These are phyloP conservation scores for Halocaridina rubra DNA, from an alignment of 2,888 invertebrate genomes.

Conservation along the genomic window DNA sequence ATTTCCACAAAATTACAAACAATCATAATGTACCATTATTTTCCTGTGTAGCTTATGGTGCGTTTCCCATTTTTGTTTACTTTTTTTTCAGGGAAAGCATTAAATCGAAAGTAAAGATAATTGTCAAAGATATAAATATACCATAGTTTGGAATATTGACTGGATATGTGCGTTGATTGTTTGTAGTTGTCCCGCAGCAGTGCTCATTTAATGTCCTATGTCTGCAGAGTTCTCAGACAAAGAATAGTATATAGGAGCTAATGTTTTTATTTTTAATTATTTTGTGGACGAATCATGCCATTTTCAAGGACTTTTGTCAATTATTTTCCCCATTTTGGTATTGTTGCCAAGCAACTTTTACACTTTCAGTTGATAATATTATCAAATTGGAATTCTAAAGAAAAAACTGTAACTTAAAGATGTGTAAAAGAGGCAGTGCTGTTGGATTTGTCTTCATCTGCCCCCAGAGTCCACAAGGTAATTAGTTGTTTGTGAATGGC, in stretches of 20 bases:
- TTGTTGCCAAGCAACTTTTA: constrained; percentile 22
- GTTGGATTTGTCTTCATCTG: constrained; percentile 48
- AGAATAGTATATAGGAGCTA: constrained; percentile 56
- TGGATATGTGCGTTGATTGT: constrained; percentile 54
- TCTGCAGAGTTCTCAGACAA: constrained; percentile 43
- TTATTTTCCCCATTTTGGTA: constrained; percentile 22
- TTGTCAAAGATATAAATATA: no score
- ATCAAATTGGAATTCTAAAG: constrained; percentile 37
- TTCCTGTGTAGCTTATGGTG: no score
- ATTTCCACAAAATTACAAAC: constrained; percentile 59
- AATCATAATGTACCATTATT: constrained; percentile 41
- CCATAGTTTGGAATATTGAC: no score
- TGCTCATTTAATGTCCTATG: constrained; percentile 62
- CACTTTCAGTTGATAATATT: constrained; percentile 44
- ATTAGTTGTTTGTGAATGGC: constrained; percentile 56
- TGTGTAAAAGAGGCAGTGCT: constrained; percentile 21
- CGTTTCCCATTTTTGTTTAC: no score
- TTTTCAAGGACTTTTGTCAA: constrained; percentile 14
- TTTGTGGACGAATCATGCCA: constrained; percentile 49
- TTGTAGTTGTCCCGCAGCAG: constrained; percentile 57
- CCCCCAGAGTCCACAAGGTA: constrained; percentile 62
- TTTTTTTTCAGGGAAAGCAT: no score
- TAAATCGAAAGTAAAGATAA: no score
- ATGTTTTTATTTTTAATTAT: constrained; percentile 58
- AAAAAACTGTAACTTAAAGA: constrained; percentile 12